phyloP scores from a whole-genome alignment of 2,888 invertebrate species.

The Troglohyphantes excavatus region DNA sequence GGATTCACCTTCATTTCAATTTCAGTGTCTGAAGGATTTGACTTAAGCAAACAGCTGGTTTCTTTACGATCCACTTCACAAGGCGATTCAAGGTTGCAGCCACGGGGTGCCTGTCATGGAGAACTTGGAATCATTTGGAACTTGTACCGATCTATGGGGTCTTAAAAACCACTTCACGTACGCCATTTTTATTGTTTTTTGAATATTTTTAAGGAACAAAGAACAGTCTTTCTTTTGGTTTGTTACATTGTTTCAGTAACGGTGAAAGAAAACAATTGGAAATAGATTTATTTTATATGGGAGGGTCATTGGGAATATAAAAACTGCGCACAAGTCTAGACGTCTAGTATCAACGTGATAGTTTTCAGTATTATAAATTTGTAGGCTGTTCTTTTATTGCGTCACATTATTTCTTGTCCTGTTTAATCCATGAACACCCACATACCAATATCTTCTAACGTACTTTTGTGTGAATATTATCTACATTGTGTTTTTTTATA shows the following conservation, averaged over 20 bases:
- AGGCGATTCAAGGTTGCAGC: not conserved
- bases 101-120: conserved; percentile 2
- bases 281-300: too few species aligned
- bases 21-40: not conserved
- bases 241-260: not conserved
- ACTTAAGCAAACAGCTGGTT: not conserved
- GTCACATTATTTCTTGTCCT: too few species aligned
- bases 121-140: conserved; percentile 22
- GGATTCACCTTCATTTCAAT: conserved; percentile 7
- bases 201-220: not conserved
- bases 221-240: not conserved
- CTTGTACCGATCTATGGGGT: not conserved
- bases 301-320: too few species aligned
- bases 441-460: too few species aligned
- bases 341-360: too few species aligned
- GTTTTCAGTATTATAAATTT: too few species aligned
- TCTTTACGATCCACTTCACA: not conserved
- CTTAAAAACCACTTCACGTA: not conserved
- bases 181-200: not conserved
- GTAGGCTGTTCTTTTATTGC: too few species aligned
- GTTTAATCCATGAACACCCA: too few species aligned
- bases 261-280: not conserved
- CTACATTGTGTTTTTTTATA: too few species aligned
- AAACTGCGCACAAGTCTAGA: too few species aligned
- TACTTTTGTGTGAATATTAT: too few species aligned